Evolutionary conservation across 2,113 vertebrate genomes (phyloP).

Genomic region (Prolemur simus): DNA sequence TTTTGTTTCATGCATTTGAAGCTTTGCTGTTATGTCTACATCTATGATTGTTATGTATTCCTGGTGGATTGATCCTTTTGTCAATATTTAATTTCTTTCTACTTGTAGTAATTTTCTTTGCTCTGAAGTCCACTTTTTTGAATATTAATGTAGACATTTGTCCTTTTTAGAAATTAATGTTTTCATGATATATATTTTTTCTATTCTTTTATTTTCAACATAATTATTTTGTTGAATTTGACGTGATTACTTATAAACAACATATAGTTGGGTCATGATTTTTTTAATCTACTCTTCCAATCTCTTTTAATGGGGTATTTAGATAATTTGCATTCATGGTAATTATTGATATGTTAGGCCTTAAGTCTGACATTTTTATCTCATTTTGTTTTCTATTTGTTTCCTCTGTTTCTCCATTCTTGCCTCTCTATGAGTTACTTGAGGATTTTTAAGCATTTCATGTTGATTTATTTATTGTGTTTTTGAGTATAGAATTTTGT

Average conservation of each 20-base stretch:
- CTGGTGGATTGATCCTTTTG: background rate
- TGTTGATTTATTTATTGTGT: background rate
- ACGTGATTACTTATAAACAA: background rate
- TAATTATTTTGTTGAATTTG: background rate
- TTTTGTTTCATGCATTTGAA: background rate
- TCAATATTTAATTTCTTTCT: background rate
- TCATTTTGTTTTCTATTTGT: background rate
- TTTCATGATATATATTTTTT: background rate
- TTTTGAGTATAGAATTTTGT: constrained; percentile 8
- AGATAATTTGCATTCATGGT: background rate
- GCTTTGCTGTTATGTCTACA: background rate
- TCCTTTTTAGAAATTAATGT: background rate
- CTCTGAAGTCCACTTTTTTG: background rate
- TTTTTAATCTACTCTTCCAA: background rate
- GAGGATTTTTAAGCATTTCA: background rate
- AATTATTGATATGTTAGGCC: background rate
- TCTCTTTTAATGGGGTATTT: background rate
- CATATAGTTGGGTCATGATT: background rate
- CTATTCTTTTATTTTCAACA: background rate
- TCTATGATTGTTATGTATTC: background rate
- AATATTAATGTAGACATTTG: background rate
- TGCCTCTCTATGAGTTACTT: background rate
- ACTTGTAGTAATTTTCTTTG: background rate
- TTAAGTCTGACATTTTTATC: background rate
- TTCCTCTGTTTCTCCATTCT: background rate